Evolutionary conservation across 2,888 invertebrate species (phyloP).

Genomic region (Neuroscelio doddi): DNA sequence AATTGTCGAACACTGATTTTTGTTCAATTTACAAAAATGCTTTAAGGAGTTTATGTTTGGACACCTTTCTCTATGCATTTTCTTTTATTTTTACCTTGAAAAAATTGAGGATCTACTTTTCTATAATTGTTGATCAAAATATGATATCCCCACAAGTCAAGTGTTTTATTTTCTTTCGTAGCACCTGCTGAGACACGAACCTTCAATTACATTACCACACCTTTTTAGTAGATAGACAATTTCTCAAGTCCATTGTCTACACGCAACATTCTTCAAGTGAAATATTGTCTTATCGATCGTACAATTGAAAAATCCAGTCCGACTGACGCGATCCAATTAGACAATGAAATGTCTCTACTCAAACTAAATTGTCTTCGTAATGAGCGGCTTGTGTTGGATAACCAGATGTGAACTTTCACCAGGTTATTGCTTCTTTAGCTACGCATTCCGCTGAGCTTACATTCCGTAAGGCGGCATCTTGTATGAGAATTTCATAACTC

Average conservation of each 20-base stretch:
- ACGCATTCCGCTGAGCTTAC: too few relatives aligned
- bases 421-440: conserved; percentile 41
- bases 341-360: conserved; percentile 32
- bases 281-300: conserved; percentile 22
- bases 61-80: background rate
- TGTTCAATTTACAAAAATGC: too few relatives aligned
- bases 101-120: background rate
- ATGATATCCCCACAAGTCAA: background rate
- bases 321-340: conserved; percentile 30
- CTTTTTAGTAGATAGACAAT: conserved; percentile 1
- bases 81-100: background rate
- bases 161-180: background rate
- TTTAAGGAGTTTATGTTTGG: too few relatives aligned
- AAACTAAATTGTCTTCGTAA: conserved; percentile 27
- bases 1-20: too few relatives aligned
- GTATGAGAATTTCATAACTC: too few relatives aligned
- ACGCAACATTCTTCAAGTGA: conserved; percentile 29
- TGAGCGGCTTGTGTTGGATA: conserved; percentile 21
- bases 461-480: too few relatives aligned
- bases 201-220: conserved; percentile 1
- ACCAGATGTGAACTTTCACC: conserved; percentile 61
- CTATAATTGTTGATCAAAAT: too few relatives aligned
- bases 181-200: background rate
- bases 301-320: conserved; percentile 35
- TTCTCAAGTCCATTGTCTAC: conserved; percentile 34